phyloP scores from a whole-genome alignment of 2,113 vertebrate species.

The Barnardius zonarius region DNA sequence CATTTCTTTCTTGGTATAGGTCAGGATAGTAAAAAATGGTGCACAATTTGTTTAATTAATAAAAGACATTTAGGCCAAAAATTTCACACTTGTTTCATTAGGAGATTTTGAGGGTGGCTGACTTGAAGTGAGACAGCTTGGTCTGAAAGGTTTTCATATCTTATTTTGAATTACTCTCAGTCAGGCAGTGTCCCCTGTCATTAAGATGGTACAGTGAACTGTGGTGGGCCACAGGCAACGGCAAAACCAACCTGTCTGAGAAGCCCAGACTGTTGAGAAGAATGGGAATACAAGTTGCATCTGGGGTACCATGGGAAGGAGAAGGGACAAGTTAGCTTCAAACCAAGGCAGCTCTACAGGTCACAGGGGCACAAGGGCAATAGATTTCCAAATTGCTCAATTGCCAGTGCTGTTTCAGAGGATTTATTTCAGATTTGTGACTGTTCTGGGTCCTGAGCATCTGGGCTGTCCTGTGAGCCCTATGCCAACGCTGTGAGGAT shows the following conservation, averaged over 20 bases:
- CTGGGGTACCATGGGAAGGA: not conserved
- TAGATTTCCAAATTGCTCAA: not conserved
- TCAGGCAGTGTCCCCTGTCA: not conserved
- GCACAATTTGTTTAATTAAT: not conserved
- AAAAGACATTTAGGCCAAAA: not conserved
- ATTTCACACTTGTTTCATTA: not conserved
- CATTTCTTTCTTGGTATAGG: not conserved
- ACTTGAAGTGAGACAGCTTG: not conserved
- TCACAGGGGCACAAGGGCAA: not conserved
- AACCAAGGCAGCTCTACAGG: not conserved
- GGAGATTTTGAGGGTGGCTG: not conserved
- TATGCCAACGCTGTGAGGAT: no score
- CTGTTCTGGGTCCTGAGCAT: not conserved
- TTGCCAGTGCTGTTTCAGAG: not conserved
- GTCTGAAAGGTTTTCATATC: not conserved
- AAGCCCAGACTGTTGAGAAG: not conserved
- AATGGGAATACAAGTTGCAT: rapidly evolving
- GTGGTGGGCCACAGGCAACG: not conserved
- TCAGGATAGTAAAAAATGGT: not conserved
- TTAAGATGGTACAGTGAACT: not conserved
- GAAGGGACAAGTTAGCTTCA: not conserved
- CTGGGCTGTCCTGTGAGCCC: not conserved
- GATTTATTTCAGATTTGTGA: not conserved
- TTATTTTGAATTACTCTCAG: not conserved
- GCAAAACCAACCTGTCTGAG: not conserved